Base-by-base conservation (phyloP, 2,888 invertebrate genomes). In the Noctua janthina region DNA sequence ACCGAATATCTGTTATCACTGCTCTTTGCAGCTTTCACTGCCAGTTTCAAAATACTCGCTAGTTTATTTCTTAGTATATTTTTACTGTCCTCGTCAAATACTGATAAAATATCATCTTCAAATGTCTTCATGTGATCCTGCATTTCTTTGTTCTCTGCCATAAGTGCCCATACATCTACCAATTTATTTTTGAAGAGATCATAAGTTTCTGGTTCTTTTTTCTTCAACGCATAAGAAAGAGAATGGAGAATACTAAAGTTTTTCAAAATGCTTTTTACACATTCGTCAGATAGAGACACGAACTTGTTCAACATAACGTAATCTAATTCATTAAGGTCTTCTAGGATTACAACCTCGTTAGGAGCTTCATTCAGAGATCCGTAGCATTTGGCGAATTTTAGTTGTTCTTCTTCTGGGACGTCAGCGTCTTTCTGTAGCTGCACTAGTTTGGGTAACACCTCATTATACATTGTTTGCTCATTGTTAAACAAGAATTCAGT, bases 241-340 rank as follows among this genome's bases (percentile, higher is more conserved):
- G 94, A 92, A 84, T 95, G 95, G 1, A 91, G 88, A 4, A 85
- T 87, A 5, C 94, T 94, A 29, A 95, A 88, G 81, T 91, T 92
- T 76, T 92, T 93, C 1, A 95, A 82, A 2, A 92, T 88, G 2
- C 91, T 77, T 87, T 86, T 92, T 0, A 94, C 87, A 67, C 88
- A 88, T 2, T 92, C 91, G 59, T 92, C 79, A 1, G 89, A 84
- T 1, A 95, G 76, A 0, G 92, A 79, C 10, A 90, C 83, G 51
- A 92, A 91, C 82, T 92, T 92, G 71, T 94, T 91, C 4, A 93
- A 69, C 89, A 95, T 93, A 0, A 71, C 62, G 78, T 88, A 94
- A 15, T 91, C 84, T 5, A 84, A 86, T n/a, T 82, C 86, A 0
- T 84, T 88, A 7, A 95, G 83, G 78, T 95, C 95, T 91, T 95